Conservation (phyloP, 2,797 vertebrate genomes). For the Telmatherina bonti region DNA sequence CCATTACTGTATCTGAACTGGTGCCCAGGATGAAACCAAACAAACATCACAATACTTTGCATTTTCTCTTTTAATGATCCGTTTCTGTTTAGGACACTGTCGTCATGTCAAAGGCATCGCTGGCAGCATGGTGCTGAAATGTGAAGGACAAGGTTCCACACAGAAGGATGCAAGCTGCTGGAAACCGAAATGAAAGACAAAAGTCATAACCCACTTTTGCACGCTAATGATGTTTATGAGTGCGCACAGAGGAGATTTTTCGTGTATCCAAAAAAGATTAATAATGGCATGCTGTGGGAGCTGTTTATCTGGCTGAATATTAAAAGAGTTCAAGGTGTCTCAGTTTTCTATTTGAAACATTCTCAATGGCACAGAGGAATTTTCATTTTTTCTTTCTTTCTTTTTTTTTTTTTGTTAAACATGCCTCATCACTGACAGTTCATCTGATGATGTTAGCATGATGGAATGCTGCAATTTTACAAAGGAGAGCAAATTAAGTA, state of each 20-base stretch:
- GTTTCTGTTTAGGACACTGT: constrained; percentile 63
- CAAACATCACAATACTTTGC: constrained; percentile 70
- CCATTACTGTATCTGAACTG: constrained; percentile 71
- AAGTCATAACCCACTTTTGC: constrained; percentile 74
- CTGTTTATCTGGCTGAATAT: constrained; percentile 71
- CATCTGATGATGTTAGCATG: constrained; percentile 71
- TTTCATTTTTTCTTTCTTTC: constrained; percentile 49
- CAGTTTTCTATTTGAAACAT: constrained; percentile 53
- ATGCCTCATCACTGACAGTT: constrained; percentile 56
- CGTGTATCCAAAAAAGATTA: constrained; percentile 73
- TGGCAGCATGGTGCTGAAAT: constrained; percentile 64
- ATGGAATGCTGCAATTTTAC: constrained; percentile 65
- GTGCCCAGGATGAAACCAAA: constrained; percentile 71
- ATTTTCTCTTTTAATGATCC: constrained; percentile 57
- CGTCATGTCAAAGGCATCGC: constrained; percentile 49
- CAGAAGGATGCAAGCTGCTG: constrained; percentile 57
- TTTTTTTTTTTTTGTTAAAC: constrained; percentile 14
- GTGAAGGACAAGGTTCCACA: constrained; percentile 74
- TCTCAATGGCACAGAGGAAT: constrained; percentile 64
- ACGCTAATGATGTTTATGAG: constrained; percentile 63
- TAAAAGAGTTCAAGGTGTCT: constrained; percentile 75
- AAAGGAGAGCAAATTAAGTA: constrained; percentile 76
- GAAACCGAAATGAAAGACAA: constrained; percentile 66
- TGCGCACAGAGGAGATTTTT: constrained; percentile 59
- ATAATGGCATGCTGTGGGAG: constrained; percentile 53